Evolutionary conservation across 2,797 vertebrate genomes (phyloP).

Genomic region (Amazona ochrocephala): DNA sequence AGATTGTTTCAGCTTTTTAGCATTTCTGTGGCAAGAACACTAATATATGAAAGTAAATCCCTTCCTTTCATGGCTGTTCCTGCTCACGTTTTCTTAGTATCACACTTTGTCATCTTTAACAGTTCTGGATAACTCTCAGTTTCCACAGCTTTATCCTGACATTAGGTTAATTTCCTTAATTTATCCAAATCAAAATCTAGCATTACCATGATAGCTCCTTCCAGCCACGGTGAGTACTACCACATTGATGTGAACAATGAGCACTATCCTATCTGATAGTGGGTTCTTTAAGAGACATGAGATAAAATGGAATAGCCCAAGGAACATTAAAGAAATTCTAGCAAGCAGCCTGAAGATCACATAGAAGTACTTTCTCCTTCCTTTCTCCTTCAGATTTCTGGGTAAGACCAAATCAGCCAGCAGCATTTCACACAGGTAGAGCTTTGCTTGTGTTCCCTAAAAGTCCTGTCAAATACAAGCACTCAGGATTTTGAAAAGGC

Average conservation of each 20-base stretch:
- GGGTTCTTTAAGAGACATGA: neutral
- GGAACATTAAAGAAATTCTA: neutral
- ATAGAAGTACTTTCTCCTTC: neutral
- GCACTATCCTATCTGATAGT: neutral
- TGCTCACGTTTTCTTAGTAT: neutral
- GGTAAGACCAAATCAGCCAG: neutral
- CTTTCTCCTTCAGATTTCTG: neutral
- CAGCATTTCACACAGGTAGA: neutral
- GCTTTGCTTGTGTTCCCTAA: neutral
- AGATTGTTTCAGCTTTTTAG: neutral
- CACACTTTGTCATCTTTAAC: neutral
- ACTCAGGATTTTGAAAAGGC: neutral
- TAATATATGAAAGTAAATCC: neutral
- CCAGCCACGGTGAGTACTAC: neutral
- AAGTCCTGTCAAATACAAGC: neutral
- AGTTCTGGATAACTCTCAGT: neutral
- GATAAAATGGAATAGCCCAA: neutral
- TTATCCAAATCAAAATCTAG: neutral
- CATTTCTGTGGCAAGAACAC: neutral
- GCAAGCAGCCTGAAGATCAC: neutral
- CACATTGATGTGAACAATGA: neutral
- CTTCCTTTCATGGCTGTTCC: neutral
- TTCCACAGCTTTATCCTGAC: neutral
- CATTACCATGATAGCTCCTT: neutral
- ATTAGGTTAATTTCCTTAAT: neutral